phyloP scores from a whole-genome alignment of 2,113 vertebrate species.

The Rattus norvegicus region DNA sequence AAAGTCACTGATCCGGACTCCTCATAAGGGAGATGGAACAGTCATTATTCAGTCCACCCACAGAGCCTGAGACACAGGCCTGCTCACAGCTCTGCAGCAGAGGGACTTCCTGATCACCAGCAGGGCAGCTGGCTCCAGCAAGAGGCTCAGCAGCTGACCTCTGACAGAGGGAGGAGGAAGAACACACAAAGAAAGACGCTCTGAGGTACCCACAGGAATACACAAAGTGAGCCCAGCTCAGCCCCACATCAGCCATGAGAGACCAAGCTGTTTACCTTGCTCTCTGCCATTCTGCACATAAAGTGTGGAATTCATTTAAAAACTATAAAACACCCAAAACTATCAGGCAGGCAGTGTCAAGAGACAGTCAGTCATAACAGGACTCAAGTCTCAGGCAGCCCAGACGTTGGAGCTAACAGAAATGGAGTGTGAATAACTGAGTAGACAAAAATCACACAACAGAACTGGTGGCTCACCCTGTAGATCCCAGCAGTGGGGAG shows the following conservation, averaged over 20 bases:
- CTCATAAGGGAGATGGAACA: neutral
- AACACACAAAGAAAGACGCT: neutral
- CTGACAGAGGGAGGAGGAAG: neutral
- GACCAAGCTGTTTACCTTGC: neutral
- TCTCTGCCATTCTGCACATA: neutral
- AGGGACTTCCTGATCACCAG: neutral
- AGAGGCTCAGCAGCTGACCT: neutral
- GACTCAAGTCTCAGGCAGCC: neutral
- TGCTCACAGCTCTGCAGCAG: neutral
- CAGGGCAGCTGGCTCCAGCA: neutral
- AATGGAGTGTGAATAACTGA: neutral
- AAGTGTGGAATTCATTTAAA: neutral
- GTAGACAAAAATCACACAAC: neutral
- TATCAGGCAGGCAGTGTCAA: neutral
- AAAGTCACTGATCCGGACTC: neutral
- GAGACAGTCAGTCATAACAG: neutral
- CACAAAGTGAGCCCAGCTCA: neutral
- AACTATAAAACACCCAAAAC: neutral
- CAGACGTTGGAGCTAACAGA: neutral
- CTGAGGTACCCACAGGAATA: neutral
- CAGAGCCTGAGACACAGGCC: neutral
- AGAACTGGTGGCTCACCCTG: neutral
- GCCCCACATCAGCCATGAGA: neutral
- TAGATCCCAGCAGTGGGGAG: neutral
- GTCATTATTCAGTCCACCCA: accelerated